Evolutionary conservation across 2,888 invertebrate genomes (phyloP).

Genomic region (Hirtodrosophila alboralis): DNA sequence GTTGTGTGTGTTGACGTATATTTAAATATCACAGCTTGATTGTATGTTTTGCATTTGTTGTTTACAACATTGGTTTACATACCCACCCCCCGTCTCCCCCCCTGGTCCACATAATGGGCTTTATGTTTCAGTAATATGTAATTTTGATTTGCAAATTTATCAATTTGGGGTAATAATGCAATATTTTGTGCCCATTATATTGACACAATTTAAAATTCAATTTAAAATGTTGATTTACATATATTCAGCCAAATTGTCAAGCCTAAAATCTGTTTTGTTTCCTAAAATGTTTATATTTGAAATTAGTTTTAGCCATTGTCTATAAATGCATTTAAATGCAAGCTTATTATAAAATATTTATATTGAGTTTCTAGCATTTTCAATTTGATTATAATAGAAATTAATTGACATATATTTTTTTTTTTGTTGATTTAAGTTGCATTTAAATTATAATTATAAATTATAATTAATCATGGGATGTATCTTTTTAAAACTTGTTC

Average conservation of each 20-base stretch:
- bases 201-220: constrained; percentile 71
- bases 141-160: constrained; percentile 72
- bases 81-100: too few species aligned
- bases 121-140: constrained; percentile 53
- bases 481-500: too few species aligned
- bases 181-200: constrained; percentile 61
- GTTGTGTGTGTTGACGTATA: constrained; percentile 21
- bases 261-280: constrained; percentile 1
- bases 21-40: constrained; percentile 53
- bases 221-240: constrained; percentile 68
- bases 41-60: constrained; percentile 34
- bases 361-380: too few species aligned
- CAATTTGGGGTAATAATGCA: constrained; percentile 68
- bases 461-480: too few species aligned
- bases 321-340: too few species aligned
- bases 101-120: constrained; percentile 12
- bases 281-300: neutral
- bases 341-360: too few species aligned
- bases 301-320: constrained; percentile 31
- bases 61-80: constrained; percentile 38
- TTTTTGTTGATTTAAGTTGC: too few species aligned
- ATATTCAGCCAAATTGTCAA: constrained; percentile 37
- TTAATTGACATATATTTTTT: too few species aligned
- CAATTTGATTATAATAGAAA: too few species aligned
- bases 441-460: too few species aligned